Conservation (phyloP, 2,113 vertebrate species). For the Polypterus bichir region DNA sequence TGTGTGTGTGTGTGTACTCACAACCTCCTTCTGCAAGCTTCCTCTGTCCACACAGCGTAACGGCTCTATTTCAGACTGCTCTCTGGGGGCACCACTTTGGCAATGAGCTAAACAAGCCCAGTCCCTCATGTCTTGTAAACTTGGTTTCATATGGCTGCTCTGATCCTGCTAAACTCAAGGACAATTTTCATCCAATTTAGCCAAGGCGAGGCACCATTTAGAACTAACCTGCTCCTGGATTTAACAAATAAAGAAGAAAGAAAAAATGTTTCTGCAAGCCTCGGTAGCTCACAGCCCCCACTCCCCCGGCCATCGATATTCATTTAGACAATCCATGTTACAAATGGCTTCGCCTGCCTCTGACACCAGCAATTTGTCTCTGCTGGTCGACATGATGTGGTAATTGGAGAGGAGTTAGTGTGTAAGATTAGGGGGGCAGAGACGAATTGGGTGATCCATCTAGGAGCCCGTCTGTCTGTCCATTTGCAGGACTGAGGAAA, state of each 20-base stretch:
- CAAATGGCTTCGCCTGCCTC: slow-evolving; percentile 14
- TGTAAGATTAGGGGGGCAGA: slow-evolving; percentile 4
- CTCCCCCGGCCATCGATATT: slow-evolving; percentile 23
- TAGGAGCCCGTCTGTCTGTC: slow-evolving; percentile 8
- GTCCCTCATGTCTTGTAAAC: slow-evolving; percentile 3
- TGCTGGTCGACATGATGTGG: slow-evolving; percentile 9
- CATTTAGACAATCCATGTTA: slow-evolving; percentile 21
- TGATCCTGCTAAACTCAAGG: slow-evolving; percentile 9
- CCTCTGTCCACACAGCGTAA: neutral
- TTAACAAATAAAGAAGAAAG: neutral
- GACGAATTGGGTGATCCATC: neutral
- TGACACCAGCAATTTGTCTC: slow-evolving; percentile 22
- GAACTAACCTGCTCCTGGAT: slow-evolving; percentile 5
- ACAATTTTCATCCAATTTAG: slow-evolving; percentile 9
- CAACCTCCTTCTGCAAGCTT: neutral
- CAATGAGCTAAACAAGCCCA: slow-evolving; percentile 1
- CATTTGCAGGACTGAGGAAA: too few relatives aligned
- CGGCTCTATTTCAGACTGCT: neutral
- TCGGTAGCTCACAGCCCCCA: neutral
- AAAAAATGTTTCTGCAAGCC: too few relatives aligned
- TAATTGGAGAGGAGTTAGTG: slow-evolving; percentile 12
- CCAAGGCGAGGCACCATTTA: slow-evolving; percentile 10
- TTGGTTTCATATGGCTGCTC: slow-evolving; percentile 1
- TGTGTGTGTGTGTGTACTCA: neutral
- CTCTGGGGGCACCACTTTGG: slow-evolving; percentile 1